Base-by-base conservation (phyloP, 2,113 vertebrate species). In the Silurus glanis region DNA sequence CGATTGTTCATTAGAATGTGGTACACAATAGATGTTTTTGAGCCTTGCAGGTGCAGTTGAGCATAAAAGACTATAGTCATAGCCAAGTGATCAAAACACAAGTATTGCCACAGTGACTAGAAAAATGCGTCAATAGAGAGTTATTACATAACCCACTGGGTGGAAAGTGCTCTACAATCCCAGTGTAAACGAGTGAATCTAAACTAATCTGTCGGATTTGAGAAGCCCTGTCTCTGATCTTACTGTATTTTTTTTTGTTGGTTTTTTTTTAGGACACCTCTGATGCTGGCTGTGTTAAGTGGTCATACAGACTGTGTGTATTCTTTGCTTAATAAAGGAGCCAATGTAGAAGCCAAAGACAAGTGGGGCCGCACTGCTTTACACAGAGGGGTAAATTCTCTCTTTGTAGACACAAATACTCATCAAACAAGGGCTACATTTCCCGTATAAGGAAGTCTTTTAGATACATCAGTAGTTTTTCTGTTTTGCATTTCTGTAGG, bases 261-360 rank as follows among this genome's bases (percentile, higher is more conserved):
- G 1, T 37, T 37, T 37, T 37, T 37, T 80, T 37, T 17, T 87
- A 99, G 98, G 92, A 99, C 97, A 76, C 98, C 98, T 64, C 92
- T 99, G 91, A 99, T 99, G 98, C 87, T 99, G 87, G 96, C 98
- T 0, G 98, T 99, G 90, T 95, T 99, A 89, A 98, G 97, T 0
- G 98, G 97, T 87, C 97, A 99, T 95, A 99, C 97, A 0, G 98
- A 99, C 89, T 99, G 98, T 72, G 98, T 98, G 53, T 99, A 98
- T 94, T 98, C 97, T 66, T 93, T 99, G 86, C 94, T 99, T 59
- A 99, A 97, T 93, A 98, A 99, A 92, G 98, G 98, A 94, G 97
- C 97, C 87, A 95, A 92, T 59, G 97, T 98, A 87, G 97, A 99
- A 95, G 97, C 97, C 97, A 98, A 97, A 96, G 98, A 99, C 92